Conservation (phyloP, 2,113 vertebrate genomes). For the Tetrax tetrax region DNA sequence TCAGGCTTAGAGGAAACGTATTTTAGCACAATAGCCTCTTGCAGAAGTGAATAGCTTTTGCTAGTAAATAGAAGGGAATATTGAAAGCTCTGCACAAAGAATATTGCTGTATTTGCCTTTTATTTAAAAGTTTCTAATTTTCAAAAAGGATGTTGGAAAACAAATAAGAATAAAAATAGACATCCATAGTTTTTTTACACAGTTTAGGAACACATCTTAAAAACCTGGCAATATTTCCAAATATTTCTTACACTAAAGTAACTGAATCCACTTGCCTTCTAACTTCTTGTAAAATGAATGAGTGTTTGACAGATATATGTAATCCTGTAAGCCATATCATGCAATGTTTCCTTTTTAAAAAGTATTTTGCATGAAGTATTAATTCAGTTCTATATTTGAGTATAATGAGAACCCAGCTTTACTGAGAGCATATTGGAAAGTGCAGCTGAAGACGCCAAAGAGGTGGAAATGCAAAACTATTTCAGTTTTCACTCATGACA, state of each 20-base stretch:
- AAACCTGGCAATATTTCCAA: not conserved
- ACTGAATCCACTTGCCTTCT: not conserved
- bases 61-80: not conserved
- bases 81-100: not conserved
- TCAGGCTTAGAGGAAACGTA: not conserved
- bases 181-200: not conserved
- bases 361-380: not conserved
- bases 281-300: not conserved
- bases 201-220: not conserved
- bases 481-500: not conserved
- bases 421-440: not conserved
- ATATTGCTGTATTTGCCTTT: not conserved
- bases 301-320: not conserved
- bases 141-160: not conserved
- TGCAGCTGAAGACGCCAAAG: rapidly evolving
- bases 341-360: not conserved
- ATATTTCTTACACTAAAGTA: not conserved
- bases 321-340: not conserved
- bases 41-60: not conserved
- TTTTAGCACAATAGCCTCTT: not conserved
- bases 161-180: not conserved
- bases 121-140: not conserved
- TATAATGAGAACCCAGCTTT: not conserved
- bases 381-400: not conserved
- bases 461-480: not conserved